These are phyloP conservation scores for Genyomyrus donnyi DNA, from an alignment of 2,113 vertebrate genomes.

Conservation along the genomic window DNA sequence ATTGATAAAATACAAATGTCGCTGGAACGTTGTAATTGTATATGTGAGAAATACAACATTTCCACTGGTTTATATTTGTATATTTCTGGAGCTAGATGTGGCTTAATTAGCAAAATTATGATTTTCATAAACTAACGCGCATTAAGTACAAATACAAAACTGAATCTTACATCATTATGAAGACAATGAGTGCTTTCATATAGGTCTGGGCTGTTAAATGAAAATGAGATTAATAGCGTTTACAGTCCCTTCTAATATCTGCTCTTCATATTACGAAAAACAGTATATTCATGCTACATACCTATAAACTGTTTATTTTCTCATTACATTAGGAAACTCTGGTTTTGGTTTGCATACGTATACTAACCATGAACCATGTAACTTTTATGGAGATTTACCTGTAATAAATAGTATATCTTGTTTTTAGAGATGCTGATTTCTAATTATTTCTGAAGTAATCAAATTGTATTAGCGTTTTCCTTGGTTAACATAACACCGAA, in stretches of 20 bases:
- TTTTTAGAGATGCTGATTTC: background rate
- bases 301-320: background rate
- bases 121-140: background rate
- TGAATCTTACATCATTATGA: background rate
- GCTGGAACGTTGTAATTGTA: background rate
- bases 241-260: background rate
- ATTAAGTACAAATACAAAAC: background rate
- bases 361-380: background rate
- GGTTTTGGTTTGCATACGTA: background rate
- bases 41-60: background rate
- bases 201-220: background rate
- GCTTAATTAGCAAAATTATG: background rate
- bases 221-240: background rate
- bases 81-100: background rate
- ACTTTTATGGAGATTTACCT: background rate
- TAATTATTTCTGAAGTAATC: background rate
- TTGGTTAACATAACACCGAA: background rate
- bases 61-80: background rate
- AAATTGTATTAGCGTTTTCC: background rate
- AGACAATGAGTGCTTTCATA: background rate
- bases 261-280: background rate
- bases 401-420: background rate
- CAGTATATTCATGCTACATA: background rate
- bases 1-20: background rate
- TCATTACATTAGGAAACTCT: background rate